Base-by-base conservation (phyloP, 2,113 vertebrate species). In the Entomyzon cyanotis region DNA sequence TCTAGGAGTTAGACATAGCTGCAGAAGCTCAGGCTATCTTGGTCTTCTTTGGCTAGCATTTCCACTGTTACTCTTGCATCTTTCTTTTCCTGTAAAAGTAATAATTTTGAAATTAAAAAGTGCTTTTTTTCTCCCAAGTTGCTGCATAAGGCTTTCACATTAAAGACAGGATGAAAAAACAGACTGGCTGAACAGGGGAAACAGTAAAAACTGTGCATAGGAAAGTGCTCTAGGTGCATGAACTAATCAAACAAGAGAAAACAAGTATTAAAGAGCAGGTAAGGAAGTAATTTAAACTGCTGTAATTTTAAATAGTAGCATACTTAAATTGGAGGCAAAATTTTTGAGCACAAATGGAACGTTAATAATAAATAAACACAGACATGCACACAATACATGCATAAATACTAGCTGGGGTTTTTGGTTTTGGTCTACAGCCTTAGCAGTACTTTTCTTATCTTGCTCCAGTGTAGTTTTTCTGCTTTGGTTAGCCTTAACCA, bases 171-270 rank as follows among this genome's bases (percentile, higher is more conserved):
- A 74, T 79, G 23, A n/a, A 73, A 75, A 85, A 73, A 5, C 30
- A 56, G 15, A 16, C 39, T 35, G n/a, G 10, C 16, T 70, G 41
- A 94, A 79, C 3, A 19, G 46, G 53, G 69, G 59, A 85, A 95
- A 87, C 39, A 50, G 74, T 71, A 92, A 97, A 94, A 89, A 76
- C 23, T 62, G 13, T 27, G 21, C 22, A 4, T 35, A 73, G 35
- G 55, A 62, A 93, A 80, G 30, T 39, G 28, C 44, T 93, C 15
- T 50, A 87, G 65, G 58, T 84, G 52, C 46, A 52, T 50, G 39
- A 89, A 83, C 63, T 91, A 70, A 94, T 65, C 77, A 96, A 94
- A 73, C 12, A 52, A 49, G 73, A 91, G 42, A 87, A 93, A 87
- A 65, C 7, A 64, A 27, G 47, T 76, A 56, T 69, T 82, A 86